A percentile compares a stretch with the other conserved stretches of the same genome.
Evolutionary conservation across 2,797 vertebrate genomes (phyloP).

Genomic region (Muraenolepis orangiensis): DNA sequence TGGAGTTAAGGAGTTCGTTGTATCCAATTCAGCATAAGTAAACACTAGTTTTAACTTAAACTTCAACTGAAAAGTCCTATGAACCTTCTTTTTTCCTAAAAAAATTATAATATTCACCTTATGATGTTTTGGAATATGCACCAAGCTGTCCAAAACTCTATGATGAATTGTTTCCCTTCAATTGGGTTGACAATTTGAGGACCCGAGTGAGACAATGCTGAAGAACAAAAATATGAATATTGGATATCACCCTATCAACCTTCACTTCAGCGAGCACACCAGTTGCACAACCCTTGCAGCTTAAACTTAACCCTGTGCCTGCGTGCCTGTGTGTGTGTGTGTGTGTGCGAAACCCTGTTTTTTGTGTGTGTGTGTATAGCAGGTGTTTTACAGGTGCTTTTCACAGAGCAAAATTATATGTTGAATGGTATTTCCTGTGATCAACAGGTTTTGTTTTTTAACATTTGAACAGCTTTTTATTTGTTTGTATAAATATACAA

Average conservation of each 20-base stretch:
- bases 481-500: neutral
- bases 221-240: constrained; percentile 3
- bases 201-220: no score
- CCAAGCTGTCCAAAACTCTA: neutral
- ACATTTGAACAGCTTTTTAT: neutral
- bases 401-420: neutral
- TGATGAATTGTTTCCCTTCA: neutral
- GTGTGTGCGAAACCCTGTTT: no score
- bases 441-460: neutral
- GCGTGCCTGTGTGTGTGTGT: constrained; percentile 2
- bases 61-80: neutral
- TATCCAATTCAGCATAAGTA: neutral
- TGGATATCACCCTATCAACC: constrained; percentile 11
- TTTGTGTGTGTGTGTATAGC: constrained; percentile 1
- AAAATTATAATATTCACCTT: neutral
- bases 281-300: constrained; percentile 4
- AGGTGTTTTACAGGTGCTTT: neutral
- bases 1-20: neutral
- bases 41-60: neutral
- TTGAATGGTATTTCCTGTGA: neutral
- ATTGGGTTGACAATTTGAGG: neutral
- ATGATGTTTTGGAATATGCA: neutral
- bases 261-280: neutral
- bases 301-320: neutral
- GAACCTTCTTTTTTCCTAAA: neutral